These are phyloP conservation scores for Liodrosophila aerea DNA, from an alignment of 2,888 invertebrate genomes.

Conservation along the genomic window DNA sequence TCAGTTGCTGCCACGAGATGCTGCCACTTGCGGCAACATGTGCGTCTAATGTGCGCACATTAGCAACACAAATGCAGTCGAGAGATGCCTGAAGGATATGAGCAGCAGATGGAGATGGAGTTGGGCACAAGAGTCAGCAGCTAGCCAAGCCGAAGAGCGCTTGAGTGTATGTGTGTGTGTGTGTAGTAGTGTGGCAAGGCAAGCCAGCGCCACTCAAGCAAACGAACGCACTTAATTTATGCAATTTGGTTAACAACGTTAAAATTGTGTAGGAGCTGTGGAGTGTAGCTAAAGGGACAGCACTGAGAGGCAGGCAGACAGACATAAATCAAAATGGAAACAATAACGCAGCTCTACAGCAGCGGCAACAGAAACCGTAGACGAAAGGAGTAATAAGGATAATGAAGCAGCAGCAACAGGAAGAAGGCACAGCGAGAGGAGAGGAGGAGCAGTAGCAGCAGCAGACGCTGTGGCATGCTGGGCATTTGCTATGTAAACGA, in stretches of 20 bases:
- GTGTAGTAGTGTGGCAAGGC: constrained; percentile 36
- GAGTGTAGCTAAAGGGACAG: background rate
- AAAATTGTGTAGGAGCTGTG: constrained; percentile 66
- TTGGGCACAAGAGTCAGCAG: constrained; percentile 16
- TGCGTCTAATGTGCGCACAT: constrained; percentile 76
- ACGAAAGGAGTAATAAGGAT: constrained; percentile 75
- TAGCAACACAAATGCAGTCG: constrained; percentile 74
- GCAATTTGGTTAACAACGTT: constrained; percentile 81
- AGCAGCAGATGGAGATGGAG: background rate
- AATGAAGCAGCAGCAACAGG: constrained; percentile 61
- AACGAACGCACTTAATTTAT: constrained; percentile 80
- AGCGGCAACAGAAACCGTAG: constrained; percentile 14
- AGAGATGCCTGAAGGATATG: constrained; percentile 32
- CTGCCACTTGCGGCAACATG: constrained; percentile 59
- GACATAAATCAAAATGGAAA: constrained; percentile 76
- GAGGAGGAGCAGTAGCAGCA: background rate
- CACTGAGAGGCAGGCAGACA: constrained; percentile 38
- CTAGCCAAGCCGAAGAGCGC: too few relatives aligned
- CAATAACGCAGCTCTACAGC: constrained; percentile 57
- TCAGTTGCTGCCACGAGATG: constrained; percentile 19
- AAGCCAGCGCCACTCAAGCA: constrained; percentile 71
- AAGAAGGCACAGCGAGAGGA: background rate
- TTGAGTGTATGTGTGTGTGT: too few relatives aligned
- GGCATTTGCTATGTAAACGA: constrained; percentile 69
- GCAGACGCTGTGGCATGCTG: constrained; percentile 43